Conservation (phyloP, 2,113 vertebrate genomes). For the Miniopterus natalensis region DNA sequence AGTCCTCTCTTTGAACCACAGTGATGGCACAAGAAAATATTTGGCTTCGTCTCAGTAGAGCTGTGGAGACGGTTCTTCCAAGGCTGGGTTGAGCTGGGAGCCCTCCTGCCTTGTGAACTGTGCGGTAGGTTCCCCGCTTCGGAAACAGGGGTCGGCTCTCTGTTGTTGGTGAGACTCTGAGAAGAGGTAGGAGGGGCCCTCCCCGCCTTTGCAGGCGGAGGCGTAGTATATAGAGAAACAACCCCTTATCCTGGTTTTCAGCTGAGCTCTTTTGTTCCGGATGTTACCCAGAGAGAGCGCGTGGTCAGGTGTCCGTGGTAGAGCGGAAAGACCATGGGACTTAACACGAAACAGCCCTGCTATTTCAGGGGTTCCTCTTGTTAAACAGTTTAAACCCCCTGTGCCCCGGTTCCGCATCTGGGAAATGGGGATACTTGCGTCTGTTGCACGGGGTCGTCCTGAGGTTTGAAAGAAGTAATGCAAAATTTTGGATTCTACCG, state of each 20-base stretch:
- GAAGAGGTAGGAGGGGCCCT: neutral
- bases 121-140: slow-evolving; percentile 59
- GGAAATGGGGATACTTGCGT: neutral
- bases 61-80: slow-evolving; percentile 59
- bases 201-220: neutral
- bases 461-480: too few species aligned
- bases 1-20: slow-evolving; percentile 68
- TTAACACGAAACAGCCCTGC: neutral
- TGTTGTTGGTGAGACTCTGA: neutral
- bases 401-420: neutral
- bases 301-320: neutral
- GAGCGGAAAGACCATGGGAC: neutral
- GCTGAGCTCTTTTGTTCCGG: neutral
- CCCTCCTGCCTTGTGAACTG: slow-evolving; percentile 72
- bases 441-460: neutral
- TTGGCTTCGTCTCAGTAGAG: slow-evolving; percentile 74
- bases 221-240: neutral
- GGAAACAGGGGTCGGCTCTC: neutral
- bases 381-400: neutral
- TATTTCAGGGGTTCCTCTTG: neutral
- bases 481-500: too few species aligned
- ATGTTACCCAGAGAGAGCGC: neutral
- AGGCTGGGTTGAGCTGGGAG: slow-evolving; percentile 54
- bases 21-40: slow-evolving; percentile 69
- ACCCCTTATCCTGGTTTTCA: neutral